Evolutionary conservation across 1,140 invertebrate species (phyloP), one percentile per base, ranked within the genome.

Genomic region (Cyphomyrmex costatus): DNA sequence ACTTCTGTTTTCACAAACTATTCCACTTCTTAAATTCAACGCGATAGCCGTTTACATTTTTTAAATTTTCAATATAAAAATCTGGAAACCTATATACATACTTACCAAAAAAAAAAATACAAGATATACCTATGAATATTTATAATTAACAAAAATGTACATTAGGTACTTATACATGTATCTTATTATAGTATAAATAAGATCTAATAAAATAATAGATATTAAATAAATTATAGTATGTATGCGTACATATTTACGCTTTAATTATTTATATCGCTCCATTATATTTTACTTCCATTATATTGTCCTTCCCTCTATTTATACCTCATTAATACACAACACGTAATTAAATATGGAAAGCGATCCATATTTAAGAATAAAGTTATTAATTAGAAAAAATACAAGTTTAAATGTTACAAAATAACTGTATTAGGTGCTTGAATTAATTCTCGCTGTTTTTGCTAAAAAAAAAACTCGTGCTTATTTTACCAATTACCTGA

Each of bases 231-330:
- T 3, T 30, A 27, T 14, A 0, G 1, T 24, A 19, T 16, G 12
- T 56, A 3, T 36, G 71, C 7, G 2, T 58, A 33, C 14, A 49
- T 8, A 14, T 1, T 21, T 70, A 46, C 16, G 21, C 3, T 58
- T 76, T 76, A 76, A 56, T 76, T 7, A 76, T 74, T 74, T 74
- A 56, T 30, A 4, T 71, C 19, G 16, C 51, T 10, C 19, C 19
- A 65, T 65, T 60, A 76, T 42, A 76, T 76, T 36, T 51, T 73
- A 51, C 46, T 49, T 60, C 68, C 36, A 8, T 42, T 42, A 46
- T 60, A 76, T 76, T 76, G 16, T 76, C 33, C 36, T 19, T 27
- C 19, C 4, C 58, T 36, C 19, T 61, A 63, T 61, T 46, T 63
- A 27, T 61, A 61, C 36, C 56, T 27, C 33, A 33, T 60, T 60